Evolutionary conservation across 2,888 invertebrate species (phyloP).

Genomic region (Brachyptera risi): DNA sequence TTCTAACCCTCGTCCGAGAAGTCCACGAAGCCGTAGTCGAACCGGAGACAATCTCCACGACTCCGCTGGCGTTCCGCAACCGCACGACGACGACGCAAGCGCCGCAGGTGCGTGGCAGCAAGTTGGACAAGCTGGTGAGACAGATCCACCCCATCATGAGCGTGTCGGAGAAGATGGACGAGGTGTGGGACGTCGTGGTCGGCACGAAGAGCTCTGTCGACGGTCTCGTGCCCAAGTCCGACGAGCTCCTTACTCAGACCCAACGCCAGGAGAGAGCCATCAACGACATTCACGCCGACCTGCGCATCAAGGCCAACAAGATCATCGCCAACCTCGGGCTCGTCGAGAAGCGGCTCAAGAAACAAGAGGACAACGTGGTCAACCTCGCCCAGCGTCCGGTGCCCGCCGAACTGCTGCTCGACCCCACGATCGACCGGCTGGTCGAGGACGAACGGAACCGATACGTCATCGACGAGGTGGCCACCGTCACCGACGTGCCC

Average conservation of each 20-base stretch:
- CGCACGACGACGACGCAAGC: slow-evolving; percentile 48
- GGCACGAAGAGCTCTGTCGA: slow-evolving; percentile 86
- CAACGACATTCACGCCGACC: slow-evolving; percentile 78
- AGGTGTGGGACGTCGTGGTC: slow-evolving; percentile 86
- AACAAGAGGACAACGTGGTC: slow-evolving; percentile 80
- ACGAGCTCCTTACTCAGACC: slow-evolving; percentile 78
- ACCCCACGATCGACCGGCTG: slow-evolving; percentile 73
- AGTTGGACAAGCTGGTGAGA: slow-evolving; percentile 74
- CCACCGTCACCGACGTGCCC: slow-evolving; percentile 36
- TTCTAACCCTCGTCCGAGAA: slow-evolving; percentile 73
- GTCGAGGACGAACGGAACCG: slow-evolving; percentile 70
- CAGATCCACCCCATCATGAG: slow-evolving; percentile 81
- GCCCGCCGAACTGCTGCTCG: slow-evolving; percentile 67
- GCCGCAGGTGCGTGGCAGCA: slow-evolving; percentile 61
- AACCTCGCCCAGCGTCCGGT: slow-evolving; percentile 70
- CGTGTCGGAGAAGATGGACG: slow-evolving; percentile 86
- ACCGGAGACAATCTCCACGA: slow-evolving; percentile 44
- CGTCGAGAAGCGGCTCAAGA: slow-evolving; percentile 77
- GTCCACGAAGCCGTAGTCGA: slow-evolving; percentile 81
- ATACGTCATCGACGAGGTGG: slow-evolving; percentile 40
- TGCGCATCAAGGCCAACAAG: slow-evolving; percentile 75
- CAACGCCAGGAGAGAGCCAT: slow-evolving; percentile 84
- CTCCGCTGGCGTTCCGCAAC: slow-evolving; percentile 42
- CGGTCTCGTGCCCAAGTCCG: slow-evolving; percentile 80
- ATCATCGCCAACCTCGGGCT: slow-evolving; percentile 84